Conservation (phyloP, 2,888 invertebrate genomes). For the Xestia sexstrigata region DNA sequence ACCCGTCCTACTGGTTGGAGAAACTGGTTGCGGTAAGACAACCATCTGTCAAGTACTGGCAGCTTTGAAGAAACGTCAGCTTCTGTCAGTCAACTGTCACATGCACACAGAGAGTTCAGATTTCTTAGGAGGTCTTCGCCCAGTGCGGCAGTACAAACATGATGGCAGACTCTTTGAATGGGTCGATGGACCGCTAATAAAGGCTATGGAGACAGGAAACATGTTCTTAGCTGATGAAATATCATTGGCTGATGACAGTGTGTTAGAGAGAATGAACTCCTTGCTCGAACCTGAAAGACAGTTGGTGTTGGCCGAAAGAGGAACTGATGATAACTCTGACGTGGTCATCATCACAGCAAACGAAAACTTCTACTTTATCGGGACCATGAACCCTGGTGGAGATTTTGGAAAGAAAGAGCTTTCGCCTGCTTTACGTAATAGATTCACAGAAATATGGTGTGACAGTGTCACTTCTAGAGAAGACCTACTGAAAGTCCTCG, state of each 20-base stretch:
- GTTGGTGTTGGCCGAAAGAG: conserved; percentile 97
- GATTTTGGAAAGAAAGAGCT: conserved; percentile 99
- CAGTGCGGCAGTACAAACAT: conserved; percentile 93
- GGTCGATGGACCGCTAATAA: conserved; percentile 98
- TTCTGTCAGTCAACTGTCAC: conserved; percentile 98
- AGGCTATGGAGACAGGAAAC: conserved; percentile 96
- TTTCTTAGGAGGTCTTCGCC: conserved; percentile 98
- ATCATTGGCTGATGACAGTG: conserved; percentile 99
- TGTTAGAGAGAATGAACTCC: conserved; percentile 98
- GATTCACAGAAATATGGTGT: conserved; percentile 99
- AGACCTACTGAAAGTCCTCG: conserved; percentile 95
- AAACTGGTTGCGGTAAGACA: conserved; percentile 99
- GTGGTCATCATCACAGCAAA: conserved; percentile 92
- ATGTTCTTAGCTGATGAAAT: conserved; percentile 99
- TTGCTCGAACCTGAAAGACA: conserved; percentile 98
- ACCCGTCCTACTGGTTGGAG: conserved; percentile 98
- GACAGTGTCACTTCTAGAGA: conserved; percentile 93
- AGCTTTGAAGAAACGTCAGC: conserved; percentile 91
- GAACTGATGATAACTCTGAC: conserved; percentile 91
- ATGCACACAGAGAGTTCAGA: conserved; percentile 99
- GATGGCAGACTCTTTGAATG: conserved; percentile 97
- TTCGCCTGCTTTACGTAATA: conserved; percentile 98
- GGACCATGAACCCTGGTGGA: conserved; percentile 99
- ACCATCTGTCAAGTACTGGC: conserved; percentile 98
- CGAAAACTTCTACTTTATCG: conserved; percentile 96